Base-by-base conservation (phyloP, 1,140 invertebrate genomes). In the Sinella curviseta region DNA sequence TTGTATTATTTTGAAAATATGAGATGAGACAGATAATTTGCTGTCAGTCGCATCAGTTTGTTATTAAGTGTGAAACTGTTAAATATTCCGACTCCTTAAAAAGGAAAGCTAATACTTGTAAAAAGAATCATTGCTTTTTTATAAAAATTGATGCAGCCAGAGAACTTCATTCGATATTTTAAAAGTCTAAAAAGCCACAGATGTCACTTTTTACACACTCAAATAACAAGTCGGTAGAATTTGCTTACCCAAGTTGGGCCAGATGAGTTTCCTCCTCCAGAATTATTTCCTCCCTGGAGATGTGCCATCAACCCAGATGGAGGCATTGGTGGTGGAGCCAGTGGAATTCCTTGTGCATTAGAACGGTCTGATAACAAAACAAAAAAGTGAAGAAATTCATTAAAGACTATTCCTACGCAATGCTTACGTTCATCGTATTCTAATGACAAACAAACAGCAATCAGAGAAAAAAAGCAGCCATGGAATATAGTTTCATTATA, bases 311-410 rank as follows among this genome's bases (percentile, higher is more conserved):
- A 78, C 12, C 81, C 79, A 39, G 35, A 65, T 31, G 81, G 83
- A 78, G 83, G 83, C 78, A 84, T 77, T 34, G 83, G 83, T 14
- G 83, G 83, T 31, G 83, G 83, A 76, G 80, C 83, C 78, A 84
- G 78, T 16, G 82, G 80, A 33, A 82, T 74, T 8, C 74, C 74
- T 3, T 31, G 39, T 17, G 57, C 57, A 26, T 60, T 60, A 30
- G 28, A 14, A 14, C 31, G 65, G 31, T 70, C 65, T 70, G 65
- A 70, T n/a, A n/a, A n/a, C n/a, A 70, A 70, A 70, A 33, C 26
- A 30, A 33, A 54, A 8, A 48, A 34, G 31, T 33, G 31, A 28
- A 28, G 12, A 74, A 74, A 74, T 74, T 36, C 31, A 30, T 33
- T 8, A 74, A 74, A 36, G 39, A 48, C 8, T 48, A 8, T 48